Conservation (phyloP, 2,113 vertebrate species). For the Desmodus rotundus region DNA sequence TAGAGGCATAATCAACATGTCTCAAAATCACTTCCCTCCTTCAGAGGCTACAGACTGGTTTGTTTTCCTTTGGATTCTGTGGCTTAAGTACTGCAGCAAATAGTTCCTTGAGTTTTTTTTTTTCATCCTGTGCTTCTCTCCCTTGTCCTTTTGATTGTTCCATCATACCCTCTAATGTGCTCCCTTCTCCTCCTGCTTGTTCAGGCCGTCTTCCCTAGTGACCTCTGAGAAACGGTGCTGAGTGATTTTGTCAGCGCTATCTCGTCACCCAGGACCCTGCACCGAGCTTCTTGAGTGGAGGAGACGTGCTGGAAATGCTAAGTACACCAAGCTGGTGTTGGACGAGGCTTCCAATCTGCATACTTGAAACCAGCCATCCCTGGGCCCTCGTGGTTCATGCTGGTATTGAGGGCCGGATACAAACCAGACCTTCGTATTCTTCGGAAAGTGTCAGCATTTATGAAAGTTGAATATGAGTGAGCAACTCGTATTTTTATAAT, state of each 20-base stretch:
- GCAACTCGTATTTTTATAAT: conserved; percentile 66
- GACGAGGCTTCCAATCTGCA: background rate
- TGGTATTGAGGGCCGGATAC: conserved; percentile 7
- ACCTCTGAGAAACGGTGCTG: background rate
- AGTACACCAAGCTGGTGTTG: background rate
- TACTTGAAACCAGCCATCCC: background rate
- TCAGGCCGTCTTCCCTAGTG: background rate
- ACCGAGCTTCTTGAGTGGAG: background rate
- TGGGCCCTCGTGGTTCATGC: background rate
- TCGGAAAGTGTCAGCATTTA: conserved; percentile 48
- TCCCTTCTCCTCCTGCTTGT: background rate
- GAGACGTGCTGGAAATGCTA: background rate
- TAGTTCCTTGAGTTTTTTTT: background rate
- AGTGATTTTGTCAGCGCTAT: conserved; percentile 17
- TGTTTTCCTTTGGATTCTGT: background rate
- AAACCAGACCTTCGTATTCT: conserved; percentile 34
- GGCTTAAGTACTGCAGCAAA: background rate
- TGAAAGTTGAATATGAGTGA: conserved; percentile 49
- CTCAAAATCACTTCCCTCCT: background rate
- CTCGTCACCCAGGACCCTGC: background rate
- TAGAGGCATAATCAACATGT: background rate
- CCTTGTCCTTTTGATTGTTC: background rate
- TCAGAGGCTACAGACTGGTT: background rate
- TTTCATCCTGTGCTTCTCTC: background rate
- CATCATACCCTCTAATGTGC: background rate